These are phyloP conservation scores for Gortyna flavago DNA, from an alignment of 2,888 invertebrate genomes.

Conservation along the genomic window DNA sequence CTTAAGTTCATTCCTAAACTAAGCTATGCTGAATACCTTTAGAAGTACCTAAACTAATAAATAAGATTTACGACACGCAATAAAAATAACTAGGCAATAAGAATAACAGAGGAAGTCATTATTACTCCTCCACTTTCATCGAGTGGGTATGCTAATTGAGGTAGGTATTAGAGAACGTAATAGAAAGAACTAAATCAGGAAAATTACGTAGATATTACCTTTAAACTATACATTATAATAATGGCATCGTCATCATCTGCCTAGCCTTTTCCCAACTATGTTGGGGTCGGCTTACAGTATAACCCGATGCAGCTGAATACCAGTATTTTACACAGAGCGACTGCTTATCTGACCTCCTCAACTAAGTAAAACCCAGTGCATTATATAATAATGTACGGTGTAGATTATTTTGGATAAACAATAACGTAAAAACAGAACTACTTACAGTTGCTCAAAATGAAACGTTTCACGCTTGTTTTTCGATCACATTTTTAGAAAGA, in stretches of 20 bases:
- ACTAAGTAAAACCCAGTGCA: too few relatives aligned
- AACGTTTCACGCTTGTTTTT: not conserved
- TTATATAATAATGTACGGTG: not conserved
- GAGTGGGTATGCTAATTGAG: not conserved
- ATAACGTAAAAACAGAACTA: not conserved
- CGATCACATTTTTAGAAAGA: not conserved
- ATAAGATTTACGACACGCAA: slow-evolving; percentile 32
- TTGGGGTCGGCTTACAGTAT: too few relatives aligned
- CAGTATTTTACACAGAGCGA: too few relatives aligned
- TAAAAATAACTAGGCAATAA: slow-evolving; percentile 20
- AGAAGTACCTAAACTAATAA: slow-evolving; percentile 10
- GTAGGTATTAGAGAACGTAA: not conserved
- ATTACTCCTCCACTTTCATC: slow-evolving; percentile 23
- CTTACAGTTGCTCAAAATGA: not conserved
- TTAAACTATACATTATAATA: not conserved
- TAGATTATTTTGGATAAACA: not conserved
- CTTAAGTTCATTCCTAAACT: not conserved
- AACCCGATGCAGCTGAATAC: too few relatives aligned
- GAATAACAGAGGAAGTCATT: slow-evolving; percentile 26
- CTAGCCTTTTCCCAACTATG: too few relatives aligned
- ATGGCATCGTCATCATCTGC: too few relatives aligned
- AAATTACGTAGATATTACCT: not conserved
- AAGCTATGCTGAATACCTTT: slow-evolving; percentile 11
- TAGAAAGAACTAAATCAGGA: not conserved
- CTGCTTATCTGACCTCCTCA: too few relatives aligned